Percentiles rank a stretch among this genome's conserved stretches.
Evolutionary conservation across 2,113 vertebrate genomes (phyloP).

Genomic region (Ageneiosus marmoratus): DNA sequence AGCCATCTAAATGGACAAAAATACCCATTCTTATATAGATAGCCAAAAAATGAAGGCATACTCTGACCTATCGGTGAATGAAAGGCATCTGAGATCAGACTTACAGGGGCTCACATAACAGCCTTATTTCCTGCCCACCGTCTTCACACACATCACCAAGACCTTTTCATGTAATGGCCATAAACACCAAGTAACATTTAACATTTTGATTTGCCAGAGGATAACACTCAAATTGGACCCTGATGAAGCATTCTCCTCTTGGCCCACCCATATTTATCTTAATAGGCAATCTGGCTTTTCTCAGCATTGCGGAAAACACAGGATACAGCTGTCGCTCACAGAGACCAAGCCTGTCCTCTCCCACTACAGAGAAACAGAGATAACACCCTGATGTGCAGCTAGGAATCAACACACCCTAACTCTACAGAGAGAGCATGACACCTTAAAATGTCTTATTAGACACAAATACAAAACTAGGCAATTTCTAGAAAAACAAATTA

Average conservation of each 20-base stretch:
- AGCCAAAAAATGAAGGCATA: too few relatives aligned
- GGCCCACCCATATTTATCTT: constrained; percentile 52
- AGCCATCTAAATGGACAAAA: not conserved
- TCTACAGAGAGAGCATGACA: not conserved
- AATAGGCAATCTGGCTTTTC: constrained; percentile 52
- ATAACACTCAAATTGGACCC: constrained; percentile 3
- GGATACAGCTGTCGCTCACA: constrained; percentile 64
- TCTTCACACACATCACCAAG: not conserved
- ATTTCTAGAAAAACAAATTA: not conserved
- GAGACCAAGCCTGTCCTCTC: constrained; percentile 48
- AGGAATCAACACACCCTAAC: constrained; percentile 30
- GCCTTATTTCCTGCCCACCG: not conserved
- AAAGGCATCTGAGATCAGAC: not conserved
- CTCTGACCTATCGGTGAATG: not conserved
- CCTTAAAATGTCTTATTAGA: not conserved
- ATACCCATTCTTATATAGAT: constrained; percentile 29
- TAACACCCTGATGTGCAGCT: constrained; percentile 37
- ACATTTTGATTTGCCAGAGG: constrained; percentile 9
- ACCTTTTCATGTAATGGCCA: not conserved
- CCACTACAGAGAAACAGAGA: constrained; percentile 33
- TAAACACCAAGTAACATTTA: not conserved
- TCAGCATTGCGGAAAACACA: constrained; percentile 59
- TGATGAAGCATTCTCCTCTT: constrained; percentile 19
- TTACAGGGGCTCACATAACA: not conserved
- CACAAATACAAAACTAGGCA: not conserved